phyloP scores from a whole-genome alignment of 2,113 vertebrate species.

The Orthonyx spaldingii region DNA sequence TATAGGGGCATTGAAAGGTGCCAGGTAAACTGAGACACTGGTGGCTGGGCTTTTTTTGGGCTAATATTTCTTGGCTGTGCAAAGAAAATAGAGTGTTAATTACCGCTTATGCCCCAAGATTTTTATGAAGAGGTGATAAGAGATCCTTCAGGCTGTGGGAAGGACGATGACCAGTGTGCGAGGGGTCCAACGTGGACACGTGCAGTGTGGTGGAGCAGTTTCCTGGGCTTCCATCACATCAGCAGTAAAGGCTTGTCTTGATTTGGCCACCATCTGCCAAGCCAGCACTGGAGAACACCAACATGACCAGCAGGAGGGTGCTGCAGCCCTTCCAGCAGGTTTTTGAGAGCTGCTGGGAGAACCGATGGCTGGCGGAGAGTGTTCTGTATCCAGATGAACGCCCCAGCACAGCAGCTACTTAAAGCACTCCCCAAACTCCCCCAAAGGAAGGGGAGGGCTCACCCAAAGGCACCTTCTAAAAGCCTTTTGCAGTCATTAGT shows the following conservation, averaged over 20 bases:
- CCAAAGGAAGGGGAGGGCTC: background rate
- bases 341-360: background rate
- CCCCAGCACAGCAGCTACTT: background rate
- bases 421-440: conserved; percentile 1
- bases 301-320: background rate
- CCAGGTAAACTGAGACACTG: background rate
- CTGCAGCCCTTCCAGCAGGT: background rate
- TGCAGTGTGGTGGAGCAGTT: background rate
- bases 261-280: background rate
- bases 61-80: background rate
- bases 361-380: background rate
- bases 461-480: background rate
- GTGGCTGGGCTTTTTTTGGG: background rate
- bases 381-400: background rate
- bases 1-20: fast-evolving
- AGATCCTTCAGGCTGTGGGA: background rate
- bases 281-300: fast-evolving
- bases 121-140: background rate
- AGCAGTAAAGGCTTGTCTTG: background rate
- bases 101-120: background rate
- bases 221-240: background rate
- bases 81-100: background rate
- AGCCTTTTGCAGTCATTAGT: conserved; percentile 70
- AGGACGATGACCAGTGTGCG: background rate
- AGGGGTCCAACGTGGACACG: background rate